Evolutionary conservation across 2,888 invertebrate species (phyloP).

Genomic region (Meganola albula): DNA sequence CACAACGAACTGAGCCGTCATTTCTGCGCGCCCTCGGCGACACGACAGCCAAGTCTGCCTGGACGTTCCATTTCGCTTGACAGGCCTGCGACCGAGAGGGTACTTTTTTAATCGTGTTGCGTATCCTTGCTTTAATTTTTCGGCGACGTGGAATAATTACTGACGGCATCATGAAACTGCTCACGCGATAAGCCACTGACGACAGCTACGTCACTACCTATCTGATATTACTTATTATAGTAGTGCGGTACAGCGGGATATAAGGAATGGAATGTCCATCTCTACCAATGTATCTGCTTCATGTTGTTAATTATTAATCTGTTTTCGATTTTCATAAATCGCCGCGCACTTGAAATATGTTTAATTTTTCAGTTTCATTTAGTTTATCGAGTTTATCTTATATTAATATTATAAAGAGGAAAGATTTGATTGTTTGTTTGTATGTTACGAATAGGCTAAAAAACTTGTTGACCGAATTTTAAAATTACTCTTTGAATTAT

Average conservation of each 20-base stretch:
- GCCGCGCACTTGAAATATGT: no score
- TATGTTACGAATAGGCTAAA: no score
- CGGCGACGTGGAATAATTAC: conserved; percentile 65
- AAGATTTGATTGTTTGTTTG: no score
- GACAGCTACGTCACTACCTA: conserved; percentile 51
- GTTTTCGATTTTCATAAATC: no score
- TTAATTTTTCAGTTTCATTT: no score
- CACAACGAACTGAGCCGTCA: conserved; percentile 42
- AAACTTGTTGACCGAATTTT: no score
- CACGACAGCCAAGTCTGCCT: conserved; percentile 47
- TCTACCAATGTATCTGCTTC: conserved; percentile 13
- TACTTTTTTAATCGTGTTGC: conserved; percentile 52
- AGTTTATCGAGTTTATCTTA: no score
- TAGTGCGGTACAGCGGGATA: conserved; percentile 33
- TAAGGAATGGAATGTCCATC: conserved; percentile 21
- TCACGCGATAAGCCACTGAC: conserved; percentile 52
- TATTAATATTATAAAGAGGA: no score
- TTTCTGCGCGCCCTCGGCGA: conserved; percentile 54
- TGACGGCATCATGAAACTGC: conserved; percentile 50
- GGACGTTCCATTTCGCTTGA: conserved; percentile 58
- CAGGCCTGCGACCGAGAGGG: conserved; percentile 39
- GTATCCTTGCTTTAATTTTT: conserved; percentile 64
- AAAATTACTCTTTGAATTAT: no score
- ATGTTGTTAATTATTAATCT: no score
- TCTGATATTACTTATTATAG: conserved; percentile 50